Evolutionary conservation across 2,888 invertebrate species (phyloP).

Genomic region (Hofmannophila pseudospretella): DNA sequence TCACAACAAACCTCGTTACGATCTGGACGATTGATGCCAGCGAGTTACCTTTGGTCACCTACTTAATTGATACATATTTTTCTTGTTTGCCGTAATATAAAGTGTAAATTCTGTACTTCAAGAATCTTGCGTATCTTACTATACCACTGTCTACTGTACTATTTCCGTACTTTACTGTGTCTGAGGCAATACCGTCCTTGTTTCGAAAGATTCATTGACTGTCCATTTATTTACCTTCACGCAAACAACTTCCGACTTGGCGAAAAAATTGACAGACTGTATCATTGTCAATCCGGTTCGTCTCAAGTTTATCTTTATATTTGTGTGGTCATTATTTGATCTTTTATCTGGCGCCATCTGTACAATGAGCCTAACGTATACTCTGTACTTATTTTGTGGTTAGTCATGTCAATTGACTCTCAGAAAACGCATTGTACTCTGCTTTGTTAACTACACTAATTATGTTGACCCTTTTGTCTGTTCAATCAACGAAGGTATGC

Average conservation of each 20-base stretch:
- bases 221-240: conserved; percentile 16
- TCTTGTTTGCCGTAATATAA: too few relatives aligned
- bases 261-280: conserved; percentile 15
- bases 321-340: conserved; percentile 3
- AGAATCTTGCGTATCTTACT: too few relatives aligned
- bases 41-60: too few relatives aligned
- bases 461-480: conserved; percentile 46
- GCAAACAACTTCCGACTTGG: conserved; percentile 17
- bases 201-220: conserved; percentile 15
- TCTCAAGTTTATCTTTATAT: conserved; percentile 11
- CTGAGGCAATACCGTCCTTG: conserved; percentile 4
- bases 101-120: too few relatives aligned
- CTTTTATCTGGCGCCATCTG: conserved; percentile 4
- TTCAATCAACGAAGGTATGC: conserved; percentile 43
- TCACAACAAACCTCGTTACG: too few relatives aligned
- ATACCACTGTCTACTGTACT: too few relatives aligned
- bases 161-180: not conserved
- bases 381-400: not conserved
- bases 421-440: not conserved
- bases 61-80: too few relatives aligned
- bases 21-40: too few relatives aligned
- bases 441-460: conserved; percentile 22
- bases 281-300: conserved; percentile 18
- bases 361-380: not conserved
- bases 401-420: conserved; percentile 22